Evolutionary conservation across 2,113 vertebrate genomes (phyloP), one percentile per base, ranked within the genome.

Genomic region (Phasianus colchicus): DNA sequence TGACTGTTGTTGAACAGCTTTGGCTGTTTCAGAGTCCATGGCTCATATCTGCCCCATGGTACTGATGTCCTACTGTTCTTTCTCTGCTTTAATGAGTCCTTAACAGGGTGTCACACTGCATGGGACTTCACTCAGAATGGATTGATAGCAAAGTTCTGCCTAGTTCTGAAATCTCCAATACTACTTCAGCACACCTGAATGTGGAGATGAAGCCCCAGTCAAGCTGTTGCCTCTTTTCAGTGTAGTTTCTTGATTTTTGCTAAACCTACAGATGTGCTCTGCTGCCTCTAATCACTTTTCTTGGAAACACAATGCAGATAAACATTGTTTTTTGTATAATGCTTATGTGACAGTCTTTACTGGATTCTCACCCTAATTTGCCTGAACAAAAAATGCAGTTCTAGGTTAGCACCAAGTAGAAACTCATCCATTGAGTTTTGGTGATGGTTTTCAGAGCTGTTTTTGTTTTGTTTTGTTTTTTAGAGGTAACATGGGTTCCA

Each of bases 311-410:
- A 58, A 71, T 1, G 42, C 54, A 57, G 72, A 5, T 17, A 6
- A 27, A 32, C 10, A 29, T 27, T 74, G 42, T 32, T 24, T 50
- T 50, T 15, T 47, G 63, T 15, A 3, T 6, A 36, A 48, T 19
- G 71, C 69, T 52, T 24, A 1, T 0, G 22, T 10, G 9, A 8
- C 42, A 25, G 19, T 43, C 36, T 4, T 17, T 18, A 27, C 0
- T 3, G 38, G n/a, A 24, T 52, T 85, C 70, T 47, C 43, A 8
- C 9, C 43, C 6, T 21, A 8, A 1, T 47, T 60, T 27, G 38
- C 1, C 0, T n/a, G 45, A 66, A 42, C 27, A 24, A 11, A 79
- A 58, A 20, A 5, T 2, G 20, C 2, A 5, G 32, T 15, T 90
- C 65, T 45, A 64, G 45, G 50, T 36, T 36, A 63, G 75, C 43